Percentiles rank a stretch among this genome's conserved stretches.
Conservation (phyloP, 2,797 vertebrate species). For the Molothrus aeneus region DNA sequence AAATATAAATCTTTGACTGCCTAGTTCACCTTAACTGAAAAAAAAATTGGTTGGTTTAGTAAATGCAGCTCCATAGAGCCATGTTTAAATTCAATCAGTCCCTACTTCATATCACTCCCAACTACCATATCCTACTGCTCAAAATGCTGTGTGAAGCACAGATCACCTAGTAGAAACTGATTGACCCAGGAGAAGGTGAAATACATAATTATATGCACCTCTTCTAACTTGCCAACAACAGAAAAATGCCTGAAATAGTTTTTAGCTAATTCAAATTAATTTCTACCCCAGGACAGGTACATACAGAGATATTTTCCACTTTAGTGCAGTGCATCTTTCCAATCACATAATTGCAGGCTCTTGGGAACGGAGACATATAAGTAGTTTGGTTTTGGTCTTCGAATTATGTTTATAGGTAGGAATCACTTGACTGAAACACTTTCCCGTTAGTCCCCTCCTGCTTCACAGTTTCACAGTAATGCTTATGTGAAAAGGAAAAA, state of each 20-base stretch:
- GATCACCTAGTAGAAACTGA: not conserved
- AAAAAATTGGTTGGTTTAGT: not conserved
- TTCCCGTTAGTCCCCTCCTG: not conserved
- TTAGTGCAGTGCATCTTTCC: not conserved
- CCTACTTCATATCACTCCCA: fast-evolving
- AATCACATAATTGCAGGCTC: not conserved
- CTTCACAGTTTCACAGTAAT: not conserved
- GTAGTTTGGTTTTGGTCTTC: not conserved
- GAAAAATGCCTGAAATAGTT: not conserved
- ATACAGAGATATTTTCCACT: not conserved
- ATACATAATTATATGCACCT: not conserved
- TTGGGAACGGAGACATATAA: not conserved
- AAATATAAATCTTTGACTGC: not conserved
- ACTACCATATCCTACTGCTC: not conserved
- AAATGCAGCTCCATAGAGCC: not conserved
- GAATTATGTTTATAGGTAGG: not conserved
- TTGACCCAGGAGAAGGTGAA: not conserved
- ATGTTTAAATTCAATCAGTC: not conserved
- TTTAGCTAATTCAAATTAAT: not conserved
- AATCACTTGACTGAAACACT: not conserved
- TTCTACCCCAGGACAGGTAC: not conserved
- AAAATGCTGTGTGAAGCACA: not conserved
- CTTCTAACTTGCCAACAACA: not conserved
- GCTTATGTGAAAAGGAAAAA: not conserved
- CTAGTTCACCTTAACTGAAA: not conserved